phyloP scores from a whole-genome alignment of 2,888 invertebrate genomes.

The Scrobipalpa atriplicella region DNA sequence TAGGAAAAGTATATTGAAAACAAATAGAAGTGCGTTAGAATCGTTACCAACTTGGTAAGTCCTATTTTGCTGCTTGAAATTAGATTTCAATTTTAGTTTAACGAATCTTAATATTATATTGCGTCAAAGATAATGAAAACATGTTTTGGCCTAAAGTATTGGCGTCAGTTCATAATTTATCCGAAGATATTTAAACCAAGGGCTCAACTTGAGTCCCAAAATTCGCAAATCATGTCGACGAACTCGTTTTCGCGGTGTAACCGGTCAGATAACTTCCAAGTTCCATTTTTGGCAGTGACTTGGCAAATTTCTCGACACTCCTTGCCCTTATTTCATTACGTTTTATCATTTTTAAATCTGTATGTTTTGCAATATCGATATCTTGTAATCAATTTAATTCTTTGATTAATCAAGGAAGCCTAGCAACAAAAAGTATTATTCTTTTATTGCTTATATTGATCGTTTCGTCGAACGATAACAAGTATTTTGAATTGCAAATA shows the following conservation, averaged over 20 bases:
- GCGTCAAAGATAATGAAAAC: too few species aligned
- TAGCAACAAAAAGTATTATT: conserved; percentile 9
- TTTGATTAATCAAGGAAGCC: conserved; percentile 7
- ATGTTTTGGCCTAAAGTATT: too few species aligned
- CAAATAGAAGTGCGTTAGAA: not conserved
- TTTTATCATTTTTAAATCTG: not conserved
- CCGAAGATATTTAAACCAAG: not conserved
- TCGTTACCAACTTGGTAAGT: conserved; percentile 6
- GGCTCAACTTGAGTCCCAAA: not conserved
- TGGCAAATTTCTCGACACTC: not conserved
- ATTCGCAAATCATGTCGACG: conserved; percentile 1
- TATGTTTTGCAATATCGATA: not conserved
- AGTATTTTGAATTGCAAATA: conserved; percentile 18
- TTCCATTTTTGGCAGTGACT: not conserved
- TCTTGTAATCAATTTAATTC: not conserved
- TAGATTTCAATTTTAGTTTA: not conserved
- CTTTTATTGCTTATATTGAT: conserved; percentile 11
- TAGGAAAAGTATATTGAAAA: not conserved
- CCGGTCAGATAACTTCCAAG: not conserved
- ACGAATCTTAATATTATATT: too few species aligned
- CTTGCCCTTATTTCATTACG: not conserved
- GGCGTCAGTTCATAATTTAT: not conserved
- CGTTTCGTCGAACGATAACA: not conserved
- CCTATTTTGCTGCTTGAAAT: not conserved
- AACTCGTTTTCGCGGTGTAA: not conserved